Evolutionary conservation across 2,888 invertebrate species (phyloP), one percentile per base, ranked within the genome.

Genomic region (Ophion ellenae): DNA sequence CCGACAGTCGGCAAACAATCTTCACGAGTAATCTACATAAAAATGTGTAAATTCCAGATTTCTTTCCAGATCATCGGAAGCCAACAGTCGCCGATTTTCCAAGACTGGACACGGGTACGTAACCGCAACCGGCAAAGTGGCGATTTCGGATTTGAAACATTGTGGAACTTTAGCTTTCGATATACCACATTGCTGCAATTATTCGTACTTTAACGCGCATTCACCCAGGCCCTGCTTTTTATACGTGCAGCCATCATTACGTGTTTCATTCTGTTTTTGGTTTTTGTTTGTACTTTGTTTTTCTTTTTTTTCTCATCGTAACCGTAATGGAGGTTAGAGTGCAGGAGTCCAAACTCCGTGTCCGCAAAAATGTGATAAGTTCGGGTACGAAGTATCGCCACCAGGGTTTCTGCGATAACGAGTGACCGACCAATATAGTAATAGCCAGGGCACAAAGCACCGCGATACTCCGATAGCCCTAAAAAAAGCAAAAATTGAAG

Each of bases 41-140:
- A 81, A 70, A 79, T 45, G 66, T 75, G 66, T 61, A 64, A 71
- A 71, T 83, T 70, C 10, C 63, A 86, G 86, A 86, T 81, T 79
- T 87, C 73, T 86, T 92, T 92, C 84, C 92, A 93, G 94, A 94
- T 91, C 93, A 93, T 84, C 90, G 94, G 84, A 94, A 94, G 87
- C 94, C 93, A 89, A 89, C 91, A 47, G 90, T 90, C 89, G 93
- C 92, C 86, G 94, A 94, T 84, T 94, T 91, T 87, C 94, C 94
- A 11, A 91, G 93, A 84, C 83, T 94, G 80, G 94, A 94, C 88
- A 92, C 93, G 90, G 94, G 94, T 94, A 93, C 82, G 92, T 81
- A 28, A 77, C 47, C 17, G 36, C 69, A 36, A 14, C 45, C 20
- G 3, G 10, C 47, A 40, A 53, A 17, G 53, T 53, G 17, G 5